Evolutionary conservation across 2,888 invertebrate species (phyloP).

Genomic region (Rhingia rostrata): DNA sequence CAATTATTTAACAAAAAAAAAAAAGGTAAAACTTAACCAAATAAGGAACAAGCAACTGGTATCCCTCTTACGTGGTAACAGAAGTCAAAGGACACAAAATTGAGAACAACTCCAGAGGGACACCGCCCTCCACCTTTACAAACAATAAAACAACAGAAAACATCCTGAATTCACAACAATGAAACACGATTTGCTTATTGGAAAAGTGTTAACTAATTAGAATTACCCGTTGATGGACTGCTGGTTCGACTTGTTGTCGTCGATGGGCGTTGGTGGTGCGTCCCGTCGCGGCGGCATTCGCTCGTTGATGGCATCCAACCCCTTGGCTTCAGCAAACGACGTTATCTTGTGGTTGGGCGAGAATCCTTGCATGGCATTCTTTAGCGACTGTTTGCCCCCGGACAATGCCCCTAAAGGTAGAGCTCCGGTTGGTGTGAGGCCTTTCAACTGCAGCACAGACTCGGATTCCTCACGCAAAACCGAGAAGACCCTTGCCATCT

Average conservation of each 20-base stretch:
- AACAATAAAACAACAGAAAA: constrained; percentile 61
- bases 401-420: constrained; percentile 97
- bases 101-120: constrained; percentile 41
- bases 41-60: constrained; percentile 60
- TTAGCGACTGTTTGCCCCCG: constrained; percentile 97
- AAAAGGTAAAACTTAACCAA: constrained; percentile 18
- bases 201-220: constrained; percentile 53
- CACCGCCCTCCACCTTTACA: constrained; percentile 41
- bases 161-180: constrained; percentile 68
- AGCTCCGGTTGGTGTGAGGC: constrained; percentile 98
- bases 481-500: constrained; percentile 99
- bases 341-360: constrained; percentile 99
- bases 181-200: constrained; percentile 70
- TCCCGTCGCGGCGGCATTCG: constrained; percentile 98
- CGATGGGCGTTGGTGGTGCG: constrained; percentile 88
- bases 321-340: constrained; percentile 99
- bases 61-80: constrained; percentile 38
- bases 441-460: constrained; percentile 98
- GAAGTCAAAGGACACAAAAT: constrained; percentile 61
- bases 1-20: constrained; percentile 36
- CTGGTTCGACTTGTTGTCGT: constrained; percentile 76
- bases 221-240: constrained; percentile 72
- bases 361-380: constrained; percentile 97
- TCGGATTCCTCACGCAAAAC: constrained; percentile 99
- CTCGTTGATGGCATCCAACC: constrained; percentile 99